These are phyloP conservation scores for Oxycera nigricornis DNA, from an alignment of 2,888 invertebrate genomes.

Conservation along the genomic window DNA sequence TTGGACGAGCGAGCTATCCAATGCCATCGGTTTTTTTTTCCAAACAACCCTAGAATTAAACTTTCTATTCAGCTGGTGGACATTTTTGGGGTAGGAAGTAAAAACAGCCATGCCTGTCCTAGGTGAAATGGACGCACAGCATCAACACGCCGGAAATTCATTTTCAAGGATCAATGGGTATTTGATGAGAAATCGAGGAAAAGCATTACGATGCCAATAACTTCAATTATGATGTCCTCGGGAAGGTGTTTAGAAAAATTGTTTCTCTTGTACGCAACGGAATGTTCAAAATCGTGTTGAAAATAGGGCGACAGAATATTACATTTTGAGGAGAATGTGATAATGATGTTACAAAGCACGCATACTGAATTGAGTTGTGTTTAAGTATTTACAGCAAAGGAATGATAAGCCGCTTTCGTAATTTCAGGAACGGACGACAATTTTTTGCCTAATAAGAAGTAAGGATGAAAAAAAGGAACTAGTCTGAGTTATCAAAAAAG, in stretches of 20 bases:
- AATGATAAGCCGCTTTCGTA: no score
- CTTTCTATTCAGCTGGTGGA: not conserved
- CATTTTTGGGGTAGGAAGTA: not conserved
- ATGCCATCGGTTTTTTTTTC: not conserved
- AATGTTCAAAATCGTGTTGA: not conserved
- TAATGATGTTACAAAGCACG: not conserved
- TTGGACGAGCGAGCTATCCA: not conserved
- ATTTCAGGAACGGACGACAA: no score
- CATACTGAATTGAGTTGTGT: not conserved
- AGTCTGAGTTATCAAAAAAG: no score
- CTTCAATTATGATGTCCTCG: conserved; percentile 23
- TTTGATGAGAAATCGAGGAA: not conserved
- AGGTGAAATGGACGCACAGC: not conserved
- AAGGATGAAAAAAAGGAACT: no score
- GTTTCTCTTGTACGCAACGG: not conserved
- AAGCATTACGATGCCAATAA: conserved; percentile 24
- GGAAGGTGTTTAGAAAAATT: not conserved
- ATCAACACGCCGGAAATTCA: conserved; percentile 21
- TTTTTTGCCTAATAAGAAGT: no score
- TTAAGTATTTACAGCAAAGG: no score
- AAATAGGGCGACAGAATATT: not conserved
- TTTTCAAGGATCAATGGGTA: conserved; percentile 29
- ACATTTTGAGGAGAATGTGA: not conserved
- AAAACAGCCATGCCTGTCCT: not conserved
- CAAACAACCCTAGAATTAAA: not conserved